Evolutionary conservation across 2,888 invertebrate genomes (phyloP).

Genomic region (Tryphoninae sp.): DNA sequence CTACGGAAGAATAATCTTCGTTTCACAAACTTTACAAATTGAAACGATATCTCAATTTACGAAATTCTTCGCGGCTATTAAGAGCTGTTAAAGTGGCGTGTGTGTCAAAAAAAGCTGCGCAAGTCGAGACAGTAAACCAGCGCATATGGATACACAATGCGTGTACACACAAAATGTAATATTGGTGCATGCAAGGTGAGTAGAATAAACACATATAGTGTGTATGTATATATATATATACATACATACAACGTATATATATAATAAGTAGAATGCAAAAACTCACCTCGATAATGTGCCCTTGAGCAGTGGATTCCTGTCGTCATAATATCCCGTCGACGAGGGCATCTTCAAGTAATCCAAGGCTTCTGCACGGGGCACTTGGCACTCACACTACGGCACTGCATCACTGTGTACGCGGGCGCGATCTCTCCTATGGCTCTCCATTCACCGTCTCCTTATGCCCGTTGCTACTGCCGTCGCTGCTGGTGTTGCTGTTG

Average conservation of each 20-base stretch:
- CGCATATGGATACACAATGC: too few species aligned
- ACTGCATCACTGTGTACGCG: slow-evolving; percentile 78
- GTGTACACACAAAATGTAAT: too few species aligned
- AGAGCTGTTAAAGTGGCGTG: too few species aligned
- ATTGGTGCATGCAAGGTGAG: too few species aligned
- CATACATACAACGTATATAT: background rate
- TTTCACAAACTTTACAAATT: too few species aligned
- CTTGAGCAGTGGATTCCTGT: slow-evolving; percentile 84
- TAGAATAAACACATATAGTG: background rate
- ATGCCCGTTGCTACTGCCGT: slow-evolving; percentile 35
- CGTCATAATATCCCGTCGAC: slow-evolving; percentile 83
- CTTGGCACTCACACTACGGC: slow-evolving; percentile 78
- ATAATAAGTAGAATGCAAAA: slow-evolving; percentile 5
- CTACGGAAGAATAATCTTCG: too few species aligned
- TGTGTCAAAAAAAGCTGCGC: too few species aligned
- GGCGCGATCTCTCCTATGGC: slow-evolving; percentile 73
- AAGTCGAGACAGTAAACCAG: too few species aligned
- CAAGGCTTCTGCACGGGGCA: slow-evolving; percentile 79
- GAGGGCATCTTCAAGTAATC: slow-evolving; percentile 80
- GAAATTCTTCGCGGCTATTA: too few species aligned
- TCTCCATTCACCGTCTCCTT: slow-evolving; percentile 63
- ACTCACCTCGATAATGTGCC: slow-evolving; percentile 84
- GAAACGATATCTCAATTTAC: too few species aligned
- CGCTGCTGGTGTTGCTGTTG: slow-evolving; percentile 31
- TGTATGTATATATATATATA: background rate